Evolutionary conservation across 2,113 vertebrate species (phyloP).

Genomic region (Pungitius pungitius): DNA sequence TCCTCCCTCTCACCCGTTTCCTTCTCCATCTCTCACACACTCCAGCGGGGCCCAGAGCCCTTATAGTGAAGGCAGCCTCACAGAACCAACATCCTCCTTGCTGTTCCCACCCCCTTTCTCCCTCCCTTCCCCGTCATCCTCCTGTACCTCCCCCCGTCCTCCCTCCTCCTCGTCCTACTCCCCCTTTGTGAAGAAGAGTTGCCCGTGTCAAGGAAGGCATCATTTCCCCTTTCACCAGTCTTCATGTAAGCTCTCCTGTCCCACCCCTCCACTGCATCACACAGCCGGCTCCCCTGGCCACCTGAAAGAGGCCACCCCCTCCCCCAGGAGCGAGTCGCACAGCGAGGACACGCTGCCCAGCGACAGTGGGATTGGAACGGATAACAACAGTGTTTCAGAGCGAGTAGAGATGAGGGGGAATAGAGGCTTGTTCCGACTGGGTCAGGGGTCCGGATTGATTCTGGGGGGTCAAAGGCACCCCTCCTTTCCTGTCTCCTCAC

Average conservation of each 20-base stretch:
- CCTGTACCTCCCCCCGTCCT: constrained; percentile 73
- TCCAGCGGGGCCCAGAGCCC: constrained; percentile 93
- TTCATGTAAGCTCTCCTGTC: constrained; percentile 79
- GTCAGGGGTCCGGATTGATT: constrained; percentile 70
- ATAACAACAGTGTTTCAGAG: constrained; percentile 92
- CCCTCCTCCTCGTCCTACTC: constrained; percentile 73
- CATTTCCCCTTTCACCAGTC: constrained; percentile 79
- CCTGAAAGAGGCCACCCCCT: constrained; percentile 91
- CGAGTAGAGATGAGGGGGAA: constrained; percentile 83
- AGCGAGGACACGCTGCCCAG: constrained; percentile 92
- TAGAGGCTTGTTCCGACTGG: constrained; percentile 61
- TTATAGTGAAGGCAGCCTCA: constrained; percentile 88
- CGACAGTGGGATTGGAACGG: constrained; percentile 92
- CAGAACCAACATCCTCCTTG: constrained; percentile 79
- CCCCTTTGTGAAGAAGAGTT: constrained; percentile 86
- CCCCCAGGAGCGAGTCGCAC: constrained; percentile 91
- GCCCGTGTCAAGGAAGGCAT: constrained; percentile 75
- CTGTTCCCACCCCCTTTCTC: constrained; percentile 71
- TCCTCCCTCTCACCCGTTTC: constrained; percentile 83
- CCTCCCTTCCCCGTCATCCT: constrained; percentile 74
- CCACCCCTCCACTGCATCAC: constrained; percentile 77
- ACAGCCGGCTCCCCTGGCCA: constrained; percentile 76
- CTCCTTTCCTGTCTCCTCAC: constrained; percentile 77
- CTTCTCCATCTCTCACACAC: constrained; percentile 88
- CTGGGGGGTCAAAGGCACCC: constrained; percentile 83